Base-by-base conservation (phyloP, 2,888 invertebrate species). In the Anthophora plumipes region DNA sequence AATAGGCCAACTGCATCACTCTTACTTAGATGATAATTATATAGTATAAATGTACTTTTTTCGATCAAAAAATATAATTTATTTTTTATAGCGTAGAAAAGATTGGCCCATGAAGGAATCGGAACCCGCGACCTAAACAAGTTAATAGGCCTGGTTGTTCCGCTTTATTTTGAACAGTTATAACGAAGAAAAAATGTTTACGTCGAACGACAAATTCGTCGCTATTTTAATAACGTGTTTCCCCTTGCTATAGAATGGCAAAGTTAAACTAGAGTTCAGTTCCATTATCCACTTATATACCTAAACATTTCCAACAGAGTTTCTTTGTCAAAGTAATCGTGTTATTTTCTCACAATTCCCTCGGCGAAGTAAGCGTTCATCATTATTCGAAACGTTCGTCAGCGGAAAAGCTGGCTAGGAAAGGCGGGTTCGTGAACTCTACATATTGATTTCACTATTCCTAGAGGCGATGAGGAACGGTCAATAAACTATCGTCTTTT, bases 361-460 rank as follows among this genome's bases (percentile, higher is more conserved):
- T 55, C 46, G 64, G 41, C 39, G 22, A 43, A 55, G n/a, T n/a
- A n/a, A n/a, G 25, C 41, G 39, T 46, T 39, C 48, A 43, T 63
- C 20, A 22, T 64, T 22, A n/a, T 37, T 55, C 6, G 1, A 48
- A 20, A 11, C 25, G 39, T 20, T 68, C 17, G 52, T 66, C 11
- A 39, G 14, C 20, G 17, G 20, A 68, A 22, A 69, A 70, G 22
- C 60, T 55, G n/a, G n/a, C 25, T 31, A 41, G 14, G 17, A 25
- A 48, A 50, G 12, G 64, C 1, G 76, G 71, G 85, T 85, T 85
- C 80, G 59, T 83, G 85, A 86, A 86, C 85, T 76, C 61, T 66
- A 72, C 61, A 72, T 85, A 86, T 86, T 55, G 85, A 86, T 85
- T 76, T 37, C 55, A 76, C 79, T 85, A 83, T 86, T 85, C 83